phyloP scores from a whole-genome alignment of 2,888 invertebrate genomes.

The Perdita meconis region DNA sequence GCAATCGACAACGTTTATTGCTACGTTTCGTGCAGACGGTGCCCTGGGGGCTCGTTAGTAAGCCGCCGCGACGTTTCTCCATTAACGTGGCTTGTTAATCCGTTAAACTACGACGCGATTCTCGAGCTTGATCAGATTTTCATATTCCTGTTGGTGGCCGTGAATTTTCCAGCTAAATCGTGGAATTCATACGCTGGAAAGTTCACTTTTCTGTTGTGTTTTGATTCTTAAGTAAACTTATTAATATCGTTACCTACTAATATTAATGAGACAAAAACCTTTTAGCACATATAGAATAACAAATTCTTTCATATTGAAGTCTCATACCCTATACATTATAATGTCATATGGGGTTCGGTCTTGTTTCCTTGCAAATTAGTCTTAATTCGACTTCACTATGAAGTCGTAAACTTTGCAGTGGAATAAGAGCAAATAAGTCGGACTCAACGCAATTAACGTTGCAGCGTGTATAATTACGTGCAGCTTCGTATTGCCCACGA shows the following conservation, averaged over 20 bases:
- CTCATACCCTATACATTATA: no score
- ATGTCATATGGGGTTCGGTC: no score
- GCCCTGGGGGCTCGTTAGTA: constrained; percentile 65
- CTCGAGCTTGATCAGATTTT: constrained; percentile 40
- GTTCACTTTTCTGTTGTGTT: no score
- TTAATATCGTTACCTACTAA: no score
- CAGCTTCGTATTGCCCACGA: background rate
- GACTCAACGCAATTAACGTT: background rate
- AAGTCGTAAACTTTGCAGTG: no score
- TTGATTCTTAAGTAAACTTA: no score
- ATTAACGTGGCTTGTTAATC: constrained; percentile 63
- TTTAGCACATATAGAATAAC: no score
- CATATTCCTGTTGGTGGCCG: constrained; percentile 6
- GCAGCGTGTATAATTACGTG: background rate
- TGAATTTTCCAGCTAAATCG: constrained; percentile 23
- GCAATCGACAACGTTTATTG: constrained; percentile 68
- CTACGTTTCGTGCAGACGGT: constrained; percentile 51
- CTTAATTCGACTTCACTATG: no score
- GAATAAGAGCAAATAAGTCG: background rate
- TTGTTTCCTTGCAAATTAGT: no score
- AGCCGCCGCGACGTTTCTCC: constrained; percentile 55
- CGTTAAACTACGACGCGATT: constrained; percentile 50
- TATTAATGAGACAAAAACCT: no score
- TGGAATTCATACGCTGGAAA: background rate
- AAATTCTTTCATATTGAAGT: no score